Evolutionary conservation across 2,113 vertebrate genomes (phyloP).

Genomic region (Caretta caretta): DNA sequence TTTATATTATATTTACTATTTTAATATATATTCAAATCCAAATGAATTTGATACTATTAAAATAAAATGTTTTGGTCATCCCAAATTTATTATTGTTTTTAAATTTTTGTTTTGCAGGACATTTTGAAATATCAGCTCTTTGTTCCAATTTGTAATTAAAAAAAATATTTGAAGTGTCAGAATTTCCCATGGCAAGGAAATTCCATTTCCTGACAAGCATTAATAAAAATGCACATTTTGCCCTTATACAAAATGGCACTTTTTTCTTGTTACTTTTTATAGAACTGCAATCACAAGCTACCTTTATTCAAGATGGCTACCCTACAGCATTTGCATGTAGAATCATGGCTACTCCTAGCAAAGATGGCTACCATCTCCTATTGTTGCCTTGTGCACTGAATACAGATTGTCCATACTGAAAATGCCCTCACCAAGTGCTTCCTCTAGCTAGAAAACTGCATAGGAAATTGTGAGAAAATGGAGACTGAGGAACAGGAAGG

Average conservation of each 20-base stretch:
- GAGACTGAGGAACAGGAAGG: not conserved
- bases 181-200: no score
- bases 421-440: not conserved
- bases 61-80: no score
- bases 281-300: not conserved
- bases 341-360: fast-evolving
- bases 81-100: no score
- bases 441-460: not conserved
- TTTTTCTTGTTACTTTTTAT: not conserved
- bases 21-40: no score
- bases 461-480: not conserved
- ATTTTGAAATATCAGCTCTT: no score
- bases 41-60: no score
- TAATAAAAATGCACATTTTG: not conserved
- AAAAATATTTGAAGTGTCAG: no score
- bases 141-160: no score
- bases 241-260: not conserved
- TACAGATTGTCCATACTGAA: not conserved
- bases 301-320: not conserved
- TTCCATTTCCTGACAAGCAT: no score
- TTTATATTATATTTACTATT: no score
- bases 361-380: not conserved
- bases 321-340: not conserved
- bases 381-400: not conserved
- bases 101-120: no score